Conservation (phyloP, 2,888 invertebrate species). For the Philaethria dido region DNA sequence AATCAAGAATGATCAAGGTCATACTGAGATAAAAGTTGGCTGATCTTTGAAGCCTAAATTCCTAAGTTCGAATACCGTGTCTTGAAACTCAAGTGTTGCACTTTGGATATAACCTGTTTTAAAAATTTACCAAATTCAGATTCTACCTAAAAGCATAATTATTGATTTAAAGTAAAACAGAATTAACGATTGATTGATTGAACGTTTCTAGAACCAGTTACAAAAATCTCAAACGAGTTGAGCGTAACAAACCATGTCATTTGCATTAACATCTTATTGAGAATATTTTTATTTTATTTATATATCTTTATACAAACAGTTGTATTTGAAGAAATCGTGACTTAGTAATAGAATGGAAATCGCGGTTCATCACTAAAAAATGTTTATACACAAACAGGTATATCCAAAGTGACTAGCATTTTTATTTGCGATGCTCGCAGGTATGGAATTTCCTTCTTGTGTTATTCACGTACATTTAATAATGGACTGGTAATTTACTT, state of each 20-base stretch:
- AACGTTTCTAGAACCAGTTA: conserved; percentile 31
- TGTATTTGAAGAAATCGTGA: not conserved
- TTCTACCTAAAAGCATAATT: not conserved
- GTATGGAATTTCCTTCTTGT: conserved; percentile 57
- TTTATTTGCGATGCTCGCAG: conserved; percentile 17
- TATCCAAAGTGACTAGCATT: conserved; percentile 25
- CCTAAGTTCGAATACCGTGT: not conserved
- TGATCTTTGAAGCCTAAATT: not conserved
- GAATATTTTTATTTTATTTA: conserved; percentile 1
- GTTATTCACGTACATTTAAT: conserved; percentile 42
- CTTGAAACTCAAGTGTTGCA: conserved; percentile 29
- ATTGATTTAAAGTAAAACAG: not conserved
- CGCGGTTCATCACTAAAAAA: not conserved
- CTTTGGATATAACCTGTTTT: conserved; percentile 36
- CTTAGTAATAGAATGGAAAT: not conserved
- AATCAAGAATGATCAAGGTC: not conserved
- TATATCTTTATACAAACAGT: not conserved
- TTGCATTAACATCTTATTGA: not conserved
- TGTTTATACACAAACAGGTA: conserved; percentile 6
- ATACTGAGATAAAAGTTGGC: not conserved
- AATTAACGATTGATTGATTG: no score
- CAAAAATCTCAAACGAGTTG: conserved; percentile 13
- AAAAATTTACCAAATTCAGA: conserved; percentile 2
- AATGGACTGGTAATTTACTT: conserved; percentile 27
- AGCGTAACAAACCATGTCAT: not conserved